phyloP scores from a whole-genome alignment of 2,888 invertebrate genomes.

The Lottia scabra region DNA sequence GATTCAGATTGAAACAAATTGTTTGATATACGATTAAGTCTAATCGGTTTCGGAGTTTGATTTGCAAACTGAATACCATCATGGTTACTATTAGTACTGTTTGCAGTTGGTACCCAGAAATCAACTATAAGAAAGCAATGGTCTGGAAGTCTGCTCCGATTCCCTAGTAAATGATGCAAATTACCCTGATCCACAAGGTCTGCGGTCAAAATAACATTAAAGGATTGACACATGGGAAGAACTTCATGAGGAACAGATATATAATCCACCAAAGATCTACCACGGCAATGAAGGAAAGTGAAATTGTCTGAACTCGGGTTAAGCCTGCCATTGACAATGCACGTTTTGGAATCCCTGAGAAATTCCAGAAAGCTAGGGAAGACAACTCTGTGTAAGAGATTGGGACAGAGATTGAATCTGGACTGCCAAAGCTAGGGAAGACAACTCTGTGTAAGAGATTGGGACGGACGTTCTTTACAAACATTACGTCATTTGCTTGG shows the following conservation, averaged over 20 bases:
- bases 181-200: not conserved
- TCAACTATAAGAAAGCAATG: not conserved
- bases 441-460: no score
- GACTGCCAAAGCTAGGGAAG: no score
- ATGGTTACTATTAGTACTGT: not conserved
- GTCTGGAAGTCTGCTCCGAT: constrained; percentile 1
- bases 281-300: not conserved
- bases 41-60: not conserved
- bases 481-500: no score
- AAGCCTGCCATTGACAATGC: not conserved
- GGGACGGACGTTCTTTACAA: no score
- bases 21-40: not conserved
- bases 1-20: not conserved
- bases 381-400: no score
- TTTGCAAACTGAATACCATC: not conserved
- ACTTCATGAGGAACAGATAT: not conserved
- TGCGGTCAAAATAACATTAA: not conserved
- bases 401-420: no score
- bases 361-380: no score
- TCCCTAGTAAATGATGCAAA: not conserved
- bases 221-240: not conserved
- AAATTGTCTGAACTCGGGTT: not conserved
- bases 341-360: not conserved
- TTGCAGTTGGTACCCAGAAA: not conserved
- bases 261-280: not conserved